Evolutionary conservation across 2,113 vertebrate genomes (phyloP).

Genomic region (Scomber colias): DNA sequence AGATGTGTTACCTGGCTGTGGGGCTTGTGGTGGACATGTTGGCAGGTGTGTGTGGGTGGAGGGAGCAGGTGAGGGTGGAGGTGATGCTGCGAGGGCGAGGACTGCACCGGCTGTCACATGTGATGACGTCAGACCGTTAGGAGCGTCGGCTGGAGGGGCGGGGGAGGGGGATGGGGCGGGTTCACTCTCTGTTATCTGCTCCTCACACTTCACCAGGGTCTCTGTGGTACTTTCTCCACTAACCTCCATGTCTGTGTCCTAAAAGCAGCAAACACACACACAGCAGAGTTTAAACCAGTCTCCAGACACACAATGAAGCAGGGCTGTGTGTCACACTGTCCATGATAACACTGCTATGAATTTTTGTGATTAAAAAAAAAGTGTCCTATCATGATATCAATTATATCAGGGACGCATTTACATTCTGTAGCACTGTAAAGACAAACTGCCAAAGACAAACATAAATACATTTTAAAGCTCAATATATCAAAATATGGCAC

Average conservation of each 20-base stretch:
- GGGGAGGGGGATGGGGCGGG: neutral
- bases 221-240: neutral
- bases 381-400: too few species aligned
- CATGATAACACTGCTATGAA: too few species aligned
- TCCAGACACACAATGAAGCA: neutral
- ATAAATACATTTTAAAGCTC: too few species aligned
- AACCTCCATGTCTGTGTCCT: constrained; percentile 38
- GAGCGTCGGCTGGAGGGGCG: neutral
- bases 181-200: neutral
- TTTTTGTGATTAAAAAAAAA: too few species aligned
- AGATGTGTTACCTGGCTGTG: constrained; percentile 17
- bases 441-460: too few species aligned
- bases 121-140: neutral
- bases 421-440: too few species aligned
- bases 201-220: neutral
- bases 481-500: too few species aligned
- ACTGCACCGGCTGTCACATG: neutral
- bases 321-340: too few species aligned
- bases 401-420: too few species aligned
- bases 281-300: neutral
- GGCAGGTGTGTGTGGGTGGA: neutral
- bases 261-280: neutral
- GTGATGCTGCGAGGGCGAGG: neutral
- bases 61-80: neutral
- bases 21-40: neutral